Percentiles rank a stretch among this genome's conserved stretches.
These are phyloP conservation scores for Bombus picipes DNA, from an alignment of 1,140 invertebrate species.

Conservation along the genomic window DNA sequence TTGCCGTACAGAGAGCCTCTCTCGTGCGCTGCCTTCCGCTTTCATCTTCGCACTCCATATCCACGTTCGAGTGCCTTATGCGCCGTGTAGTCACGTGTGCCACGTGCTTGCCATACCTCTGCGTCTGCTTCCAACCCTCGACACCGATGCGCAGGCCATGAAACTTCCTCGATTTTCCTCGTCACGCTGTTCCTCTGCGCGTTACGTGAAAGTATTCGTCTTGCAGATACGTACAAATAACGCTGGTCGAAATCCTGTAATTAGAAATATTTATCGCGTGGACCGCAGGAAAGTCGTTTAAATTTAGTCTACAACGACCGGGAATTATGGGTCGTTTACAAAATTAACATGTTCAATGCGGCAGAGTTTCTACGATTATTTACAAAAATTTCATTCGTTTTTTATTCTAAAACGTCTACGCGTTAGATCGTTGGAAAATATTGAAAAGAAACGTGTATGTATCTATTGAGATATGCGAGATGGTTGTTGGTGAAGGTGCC, in stretches of 20 bases:
- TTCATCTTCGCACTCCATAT: slow-evolving; percentile 63
- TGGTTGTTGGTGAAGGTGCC: no score
- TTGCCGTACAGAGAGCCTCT: not conserved
- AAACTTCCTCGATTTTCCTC: slow-evolving; percentile 34
- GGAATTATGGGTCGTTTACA: no score
- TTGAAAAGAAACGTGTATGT: no score
- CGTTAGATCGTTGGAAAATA: no score
- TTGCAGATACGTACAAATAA: no score
- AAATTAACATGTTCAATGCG: no score
- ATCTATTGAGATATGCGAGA: no score
- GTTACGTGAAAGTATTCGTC: not conserved
- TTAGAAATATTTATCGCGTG: not conserved
- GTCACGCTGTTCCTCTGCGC: not conserved
- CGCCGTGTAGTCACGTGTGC: slow-evolving; percentile 32
- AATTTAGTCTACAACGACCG: no score
- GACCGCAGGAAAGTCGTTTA: no score
- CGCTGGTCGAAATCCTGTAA: not conserved
- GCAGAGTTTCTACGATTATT: no score
- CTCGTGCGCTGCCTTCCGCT: slow-evolving; percentile 46
- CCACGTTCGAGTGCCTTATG: slow-evolving; percentile 41
- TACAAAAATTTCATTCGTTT: no score
- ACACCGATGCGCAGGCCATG: not conserved
- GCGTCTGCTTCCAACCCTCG: slow-evolving; percentile 28
- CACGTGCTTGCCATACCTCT: slow-evolving; percentile 44
- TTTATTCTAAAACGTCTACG: no score